Percentiles rank a stretch among this genome's conserved stretches.
Evolutionary conservation across 2,888 invertebrate genomes (phyloP).

Genomic region (Drosophila nr. perissopoda): DNA sequence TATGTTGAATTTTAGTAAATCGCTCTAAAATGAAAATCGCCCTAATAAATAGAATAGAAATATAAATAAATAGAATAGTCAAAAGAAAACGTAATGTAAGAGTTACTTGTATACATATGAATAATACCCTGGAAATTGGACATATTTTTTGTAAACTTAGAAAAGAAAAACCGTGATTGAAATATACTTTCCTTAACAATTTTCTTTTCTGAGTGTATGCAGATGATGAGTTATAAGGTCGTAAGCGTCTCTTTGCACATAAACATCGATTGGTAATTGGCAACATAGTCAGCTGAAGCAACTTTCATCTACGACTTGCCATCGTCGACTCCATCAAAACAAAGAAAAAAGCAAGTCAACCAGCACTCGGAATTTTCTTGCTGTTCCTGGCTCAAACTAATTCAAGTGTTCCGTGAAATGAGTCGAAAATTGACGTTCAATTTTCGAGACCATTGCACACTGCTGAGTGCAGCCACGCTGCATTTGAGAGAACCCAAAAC

Average conservation of each 20-base stretch:
- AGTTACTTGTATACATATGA: not conserved
- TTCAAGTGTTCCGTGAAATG: constrained; percentile 84
- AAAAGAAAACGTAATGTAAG: not conserved
- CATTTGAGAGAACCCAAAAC: constrained; percentile 2
- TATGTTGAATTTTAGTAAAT: not conserved
- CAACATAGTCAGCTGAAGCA: not conserved
- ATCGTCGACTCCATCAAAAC: constrained; percentile 57
- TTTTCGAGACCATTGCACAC: constrained; percentile 82
- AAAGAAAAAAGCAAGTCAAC: constrained; percentile 51
- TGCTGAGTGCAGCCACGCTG: constrained; percentile 29
- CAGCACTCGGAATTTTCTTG: constrained; percentile 19
- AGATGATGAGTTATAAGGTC: not conserved
- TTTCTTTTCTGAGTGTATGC: not conserved
- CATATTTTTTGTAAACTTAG: not conserved
- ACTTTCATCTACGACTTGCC: constrained; percentile 25
- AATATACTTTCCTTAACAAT: not conserved
- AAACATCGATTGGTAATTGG: not conserved
- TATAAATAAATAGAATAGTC: not conserved
- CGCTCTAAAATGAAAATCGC: not conserved
- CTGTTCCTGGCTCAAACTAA: constrained; percentile 47
- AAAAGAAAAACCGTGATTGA: not conserved
- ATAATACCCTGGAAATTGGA: not conserved
- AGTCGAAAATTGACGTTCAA: constrained; percentile 83
- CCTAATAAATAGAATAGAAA: not conserved
- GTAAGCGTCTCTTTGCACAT: not conserved